Conservation (phyloP, 1,140 invertebrate genomes). For the Acromyrmex echinatior region DNA sequence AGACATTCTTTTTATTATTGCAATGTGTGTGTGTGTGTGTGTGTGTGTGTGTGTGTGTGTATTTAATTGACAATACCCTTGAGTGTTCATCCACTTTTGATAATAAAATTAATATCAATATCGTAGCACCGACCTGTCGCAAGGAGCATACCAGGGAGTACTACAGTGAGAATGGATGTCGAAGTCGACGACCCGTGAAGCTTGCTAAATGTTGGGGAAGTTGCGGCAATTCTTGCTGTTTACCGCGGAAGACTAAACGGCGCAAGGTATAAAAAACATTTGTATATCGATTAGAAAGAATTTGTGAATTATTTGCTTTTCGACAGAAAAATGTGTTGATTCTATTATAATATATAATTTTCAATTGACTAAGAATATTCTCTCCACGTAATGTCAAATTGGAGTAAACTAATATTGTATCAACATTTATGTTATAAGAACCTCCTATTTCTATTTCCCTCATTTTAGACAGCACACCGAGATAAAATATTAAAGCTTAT, state of each 20-base stretch:
- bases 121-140: conserved; percentile 92
- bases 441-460: not conserved
- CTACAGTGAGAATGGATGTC: conserved; percentile 95
- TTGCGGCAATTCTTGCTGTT: conserved; percentile 93
- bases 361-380: conserved; percentile 31
- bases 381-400: not conserved
- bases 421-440: conserved; percentile 22
- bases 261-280: conserved; percentile 90
- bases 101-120: conserved; percentile 29
- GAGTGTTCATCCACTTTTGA: not conserved
- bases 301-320: not conserved
- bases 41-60: no score
- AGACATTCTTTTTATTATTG: conserved; percentile 17
- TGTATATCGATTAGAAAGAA: not conserved
- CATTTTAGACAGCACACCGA: not conserved
- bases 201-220: conserved; percentile 94
- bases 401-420: conserved; percentile 30
- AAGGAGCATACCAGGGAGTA: conserved; percentile 96
- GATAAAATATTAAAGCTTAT: conserved; percentile 14
- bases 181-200: conserved; percentile 95
- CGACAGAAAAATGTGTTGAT: conserved; percentile 7
- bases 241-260: conserved; percentile 95
- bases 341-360: conserved; percentile 33
- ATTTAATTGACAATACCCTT: not conserved
- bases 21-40: not conserved